phyloP scores from a whole-genome alignment of 2,113 vertebrate genomes.

The Salvelinus sp. region DNA sequence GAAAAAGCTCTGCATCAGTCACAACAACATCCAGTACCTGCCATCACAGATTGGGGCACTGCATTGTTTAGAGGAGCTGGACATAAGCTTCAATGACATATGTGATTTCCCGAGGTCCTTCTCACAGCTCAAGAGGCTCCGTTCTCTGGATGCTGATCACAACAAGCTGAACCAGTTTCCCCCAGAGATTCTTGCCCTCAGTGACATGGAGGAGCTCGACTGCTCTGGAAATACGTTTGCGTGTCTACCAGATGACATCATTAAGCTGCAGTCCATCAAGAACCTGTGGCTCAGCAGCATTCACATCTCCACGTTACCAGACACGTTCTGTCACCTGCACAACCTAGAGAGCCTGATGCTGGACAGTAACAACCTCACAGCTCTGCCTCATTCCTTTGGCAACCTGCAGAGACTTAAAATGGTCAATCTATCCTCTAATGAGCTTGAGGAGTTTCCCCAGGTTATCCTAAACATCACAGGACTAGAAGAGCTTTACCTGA shows the following conservation, averaged over 20 bases:
- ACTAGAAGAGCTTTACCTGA: constrained; percentile 94
- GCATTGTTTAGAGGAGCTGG: constrained; percentile 86
- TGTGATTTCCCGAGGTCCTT: constrained; percentile 79
- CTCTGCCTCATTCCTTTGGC: constrained; percentile 80
- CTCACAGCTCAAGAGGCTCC: constrained; percentile 76
- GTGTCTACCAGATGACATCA: constrained; percentile 81
- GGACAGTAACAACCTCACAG: constrained; percentile 83
- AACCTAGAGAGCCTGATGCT: constrained; percentile 95
- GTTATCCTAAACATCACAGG: constrained; percentile 80
- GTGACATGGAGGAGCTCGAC: constrained; percentile 90
- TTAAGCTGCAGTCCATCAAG: constrained; percentile 80
- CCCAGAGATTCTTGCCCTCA: constrained; percentile 78
- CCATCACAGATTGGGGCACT: constrained; percentile 79
- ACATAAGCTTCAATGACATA: constrained; percentile 94
- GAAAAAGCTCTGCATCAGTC: constrained; percentile 88
- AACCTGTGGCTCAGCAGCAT: constrained; percentile 94
- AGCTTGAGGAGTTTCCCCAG: constrained; percentile 82
- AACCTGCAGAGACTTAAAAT: constrained; percentile 86
- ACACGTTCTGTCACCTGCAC: constrained; percentile 82
- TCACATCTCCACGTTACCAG: constrained; percentile 76
- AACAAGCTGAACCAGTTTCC: constrained; percentile 90
- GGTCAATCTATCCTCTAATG: constrained; percentile 95
- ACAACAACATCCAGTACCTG: constrained; percentile 87
- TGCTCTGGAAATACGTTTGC: constrained; percentile 91
- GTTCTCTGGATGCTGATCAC: constrained; percentile 92